A percentile compares a stretch with the other conserved stretches of the same genome.
These are phyloP conservation scores for Branchellion lobata DNA, from an alignment of 2,888 invertebrate genomes.

Conservation along the genomic window DNA sequence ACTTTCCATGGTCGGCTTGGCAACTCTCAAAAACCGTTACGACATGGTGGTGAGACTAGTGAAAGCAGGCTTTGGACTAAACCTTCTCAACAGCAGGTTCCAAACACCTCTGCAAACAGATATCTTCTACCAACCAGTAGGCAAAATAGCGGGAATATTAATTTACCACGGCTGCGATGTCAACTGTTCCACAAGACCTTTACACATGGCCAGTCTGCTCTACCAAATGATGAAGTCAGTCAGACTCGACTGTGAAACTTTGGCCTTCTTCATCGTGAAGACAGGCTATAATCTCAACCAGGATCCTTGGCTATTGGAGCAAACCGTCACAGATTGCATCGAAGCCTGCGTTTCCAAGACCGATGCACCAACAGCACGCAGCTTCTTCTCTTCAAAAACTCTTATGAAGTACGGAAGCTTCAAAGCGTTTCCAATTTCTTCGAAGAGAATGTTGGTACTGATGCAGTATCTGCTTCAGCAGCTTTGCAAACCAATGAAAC, in stretches of 20 bases:
- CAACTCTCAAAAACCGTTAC: background rate
- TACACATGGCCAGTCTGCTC: background rate
- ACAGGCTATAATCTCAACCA: slow-evolving; percentile 3
- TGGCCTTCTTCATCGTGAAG: background rate
- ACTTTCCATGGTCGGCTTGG: background rate
- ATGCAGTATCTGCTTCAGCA: background rate
- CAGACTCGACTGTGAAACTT: background rate
- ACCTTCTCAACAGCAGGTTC: background rate
- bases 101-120: background rate
- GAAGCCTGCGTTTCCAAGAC: too few relatives aligned
- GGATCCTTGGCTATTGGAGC: background rate
- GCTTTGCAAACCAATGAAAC: background rate
- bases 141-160: background rate
- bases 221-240: background rate
- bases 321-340: too few relatives aligned
- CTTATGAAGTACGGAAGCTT: background rate
- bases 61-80: background rate
- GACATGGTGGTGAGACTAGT: background rate
- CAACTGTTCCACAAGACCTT: background rate
- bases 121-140: background rate
- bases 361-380: background rate
- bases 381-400: background rate
- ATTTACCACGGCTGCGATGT: slow-evolving; percentile 6
- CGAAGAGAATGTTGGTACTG: background rate
- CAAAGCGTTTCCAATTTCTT: background rate